Percentiles rank a stretch among this genome's conserved stretches.
Evolutionary conservation across 2,888 invertebrate genomes (phyloP).

Genomic region (Drepanosiphum platanoidis): DNA sequence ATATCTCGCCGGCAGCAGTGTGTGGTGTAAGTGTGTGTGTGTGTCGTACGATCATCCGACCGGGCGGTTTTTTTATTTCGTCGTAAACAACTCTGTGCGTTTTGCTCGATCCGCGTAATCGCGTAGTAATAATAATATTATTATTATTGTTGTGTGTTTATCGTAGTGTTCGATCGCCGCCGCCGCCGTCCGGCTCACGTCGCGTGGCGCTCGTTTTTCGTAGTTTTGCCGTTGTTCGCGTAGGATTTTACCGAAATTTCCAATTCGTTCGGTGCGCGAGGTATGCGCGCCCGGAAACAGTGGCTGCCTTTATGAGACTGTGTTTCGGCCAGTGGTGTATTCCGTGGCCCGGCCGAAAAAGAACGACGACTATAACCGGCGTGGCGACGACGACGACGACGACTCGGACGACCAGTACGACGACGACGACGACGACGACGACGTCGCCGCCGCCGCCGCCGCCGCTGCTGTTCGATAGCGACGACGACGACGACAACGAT

Average conservation of each 20-base stretch:
- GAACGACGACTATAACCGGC: constrained; percentile 11
- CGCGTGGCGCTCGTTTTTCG: neutral
- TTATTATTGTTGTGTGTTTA: neutral
- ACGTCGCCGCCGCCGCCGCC: neutral
- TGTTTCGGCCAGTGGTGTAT: constrained; percentile 59
- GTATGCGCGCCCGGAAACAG: constrained; percentile 29
- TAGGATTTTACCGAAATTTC: too few relatives aligned
- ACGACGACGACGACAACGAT: constrained; percentile 21
- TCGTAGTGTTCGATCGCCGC: too few relatives aligned
- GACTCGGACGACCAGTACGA: constrained; percentile 9
- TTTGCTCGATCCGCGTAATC: neutral
- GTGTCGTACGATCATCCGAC: neutral
- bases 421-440: too few relatives aligned
- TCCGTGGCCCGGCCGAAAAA: constrained; percentile 57
- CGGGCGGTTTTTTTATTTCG: neutral
- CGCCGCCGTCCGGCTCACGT: neutral
- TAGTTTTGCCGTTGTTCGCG: neutral
- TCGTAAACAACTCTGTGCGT: neutral
- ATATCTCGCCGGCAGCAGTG: neutral
- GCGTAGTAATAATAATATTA: neutral
- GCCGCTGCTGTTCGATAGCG: neutral
- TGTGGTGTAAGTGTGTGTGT: too few relatives aligned
- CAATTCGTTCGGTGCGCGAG: neutral
- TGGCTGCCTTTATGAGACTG: constrained; percentile 61
- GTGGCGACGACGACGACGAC: neutral